phyloP scores from a whole-genome alignment of 1,140 invertebrate species.

The Drosophila asahinai region DNA sequence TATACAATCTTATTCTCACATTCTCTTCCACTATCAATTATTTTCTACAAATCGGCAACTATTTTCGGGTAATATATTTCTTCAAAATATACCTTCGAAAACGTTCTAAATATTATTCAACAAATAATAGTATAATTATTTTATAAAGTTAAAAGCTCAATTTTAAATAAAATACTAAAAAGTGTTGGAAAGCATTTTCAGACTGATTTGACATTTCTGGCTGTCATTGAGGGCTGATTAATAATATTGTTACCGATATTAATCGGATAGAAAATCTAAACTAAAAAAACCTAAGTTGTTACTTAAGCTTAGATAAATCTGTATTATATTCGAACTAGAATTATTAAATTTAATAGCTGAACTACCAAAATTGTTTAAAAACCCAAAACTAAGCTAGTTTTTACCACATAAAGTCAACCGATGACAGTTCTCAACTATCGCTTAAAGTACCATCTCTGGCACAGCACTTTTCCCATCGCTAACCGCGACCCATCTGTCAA shows the following conservation, averaged over 20 bases:
- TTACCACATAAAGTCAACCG: neutral
- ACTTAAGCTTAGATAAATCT: too few relatives aligned
- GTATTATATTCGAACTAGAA: neutral
- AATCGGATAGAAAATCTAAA: neutral
- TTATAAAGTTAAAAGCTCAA: neutral
- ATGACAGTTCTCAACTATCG: constrained; percentile 12
- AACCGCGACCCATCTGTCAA: constrained; percentile 64
- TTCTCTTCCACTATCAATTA: too few relatives aligned
- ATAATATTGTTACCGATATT: neutral
- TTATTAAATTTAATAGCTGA: too few relatives aligned
- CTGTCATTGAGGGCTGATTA: neutral
- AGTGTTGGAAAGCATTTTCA: neutral
- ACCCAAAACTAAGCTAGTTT: neutral
- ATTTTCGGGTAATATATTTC: too few relatives aligned
- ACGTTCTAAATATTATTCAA: too few relatives aligned
- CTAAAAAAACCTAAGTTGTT: too few relatives aligned
- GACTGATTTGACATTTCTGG: constrained; percentile 4
- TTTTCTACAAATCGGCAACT: too few relatives aligned
- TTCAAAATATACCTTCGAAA: too few relatives aligned
- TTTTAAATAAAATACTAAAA: neutral
- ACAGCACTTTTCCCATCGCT: constrained; percentile 15
- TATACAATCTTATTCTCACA: too few relatives aligned
- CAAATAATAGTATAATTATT: too few relatives aligned
- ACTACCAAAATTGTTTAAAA: neutral
- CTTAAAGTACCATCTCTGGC: neutral